Conservation (phyloP, 1,140 invertebrate genomes). For the Pectinophora gossypiella region DNA sequence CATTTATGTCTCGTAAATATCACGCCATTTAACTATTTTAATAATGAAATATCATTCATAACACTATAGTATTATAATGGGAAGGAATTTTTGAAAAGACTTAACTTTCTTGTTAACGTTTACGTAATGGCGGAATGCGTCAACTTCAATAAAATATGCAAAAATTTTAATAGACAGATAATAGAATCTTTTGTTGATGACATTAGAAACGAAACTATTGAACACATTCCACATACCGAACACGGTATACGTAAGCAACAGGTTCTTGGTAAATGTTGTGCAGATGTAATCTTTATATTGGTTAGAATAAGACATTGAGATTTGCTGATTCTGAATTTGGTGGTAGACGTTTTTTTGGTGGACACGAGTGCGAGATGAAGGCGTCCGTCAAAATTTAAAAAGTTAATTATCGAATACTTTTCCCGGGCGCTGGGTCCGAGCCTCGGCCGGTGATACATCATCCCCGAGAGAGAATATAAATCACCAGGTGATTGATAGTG, state of each 20-base stretch:
- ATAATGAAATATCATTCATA: not conserved
- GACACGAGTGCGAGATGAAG: slow-evolving; percentile 34
- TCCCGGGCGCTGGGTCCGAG: slow-evolving; percentile 35
- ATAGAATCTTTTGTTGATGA: slow-evolving; percentile 22
- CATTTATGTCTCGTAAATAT: slow-evolving; percentile 1
- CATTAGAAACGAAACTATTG: slow-evolving; percentile 21
- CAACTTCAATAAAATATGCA: slow-evolving; percentile 21
- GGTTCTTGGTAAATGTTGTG: slow-evolving; percentile 5
- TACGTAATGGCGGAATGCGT: slow-evolving; percentile 11
- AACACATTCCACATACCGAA: slow-evolving; percentile 21
- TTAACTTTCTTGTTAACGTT: slow-evolving; percentile 7
- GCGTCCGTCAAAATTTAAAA: slow-evolving; percentile 69
- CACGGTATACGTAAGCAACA: slow-evolving; percentile 13
- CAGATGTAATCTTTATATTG: not conserved
- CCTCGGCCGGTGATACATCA: slow-evolving; percentile 55
- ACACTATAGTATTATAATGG: not conserved
- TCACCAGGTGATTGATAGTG: slow-evolving; percentile 66
- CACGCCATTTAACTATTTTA: not conserved
- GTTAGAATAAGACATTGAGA: not conserved
- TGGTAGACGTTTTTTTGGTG: slow-evolving; percentile 12
- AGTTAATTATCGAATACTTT: slow-evolving; percentile 71
- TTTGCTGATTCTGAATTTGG: not conserved
- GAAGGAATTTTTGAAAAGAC: not conserved
- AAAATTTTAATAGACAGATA: slow-evolving; percentile 23
- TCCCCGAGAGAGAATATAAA: slow-evolving; percentile 56